Conservation (phyloP, 2,797 vertebrate genomes). For the Trachops cirrhosus region DNA sequence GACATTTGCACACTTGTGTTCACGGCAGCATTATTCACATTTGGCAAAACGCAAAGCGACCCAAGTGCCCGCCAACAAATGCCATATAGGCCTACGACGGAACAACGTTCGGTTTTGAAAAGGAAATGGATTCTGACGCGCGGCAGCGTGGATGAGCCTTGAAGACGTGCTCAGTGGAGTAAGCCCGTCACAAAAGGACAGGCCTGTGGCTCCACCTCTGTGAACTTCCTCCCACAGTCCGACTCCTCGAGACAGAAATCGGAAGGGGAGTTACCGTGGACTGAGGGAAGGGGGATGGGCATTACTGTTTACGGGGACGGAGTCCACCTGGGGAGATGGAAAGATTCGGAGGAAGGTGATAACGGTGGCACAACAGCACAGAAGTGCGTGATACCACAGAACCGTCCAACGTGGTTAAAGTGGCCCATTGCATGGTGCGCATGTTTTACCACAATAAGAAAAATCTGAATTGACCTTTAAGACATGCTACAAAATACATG, state of each 20-base stretch:
- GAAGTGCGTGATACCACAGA: not conserved
- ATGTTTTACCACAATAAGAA: not conserved
- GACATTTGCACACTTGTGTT: not conserved
- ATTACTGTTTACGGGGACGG: not conserved
- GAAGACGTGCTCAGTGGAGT: not conserved
- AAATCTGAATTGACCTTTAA: not conserved
- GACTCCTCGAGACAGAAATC: not conserved
- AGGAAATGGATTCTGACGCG: not conserved
- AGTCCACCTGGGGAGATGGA: not conserved
- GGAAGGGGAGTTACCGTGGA: not conserved
- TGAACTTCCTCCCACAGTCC: not conserved
- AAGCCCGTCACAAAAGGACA: not conserved
- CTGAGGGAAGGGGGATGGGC: too few species aligned
- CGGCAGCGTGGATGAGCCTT: too few species aligned
- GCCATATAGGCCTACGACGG: rapidly evolving
- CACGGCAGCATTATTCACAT: not conserved
- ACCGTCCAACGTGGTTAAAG: not conserved
- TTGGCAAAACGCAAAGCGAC: not conserved
- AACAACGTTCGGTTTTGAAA: not conserved
- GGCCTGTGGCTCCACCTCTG: not conserved
- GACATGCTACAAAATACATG: not conserved
- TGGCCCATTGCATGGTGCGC: not conserved
- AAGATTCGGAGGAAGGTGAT: too few species aligned
- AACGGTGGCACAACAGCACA: not conserved
- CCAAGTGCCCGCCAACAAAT: not conserved